Base-by-base conservation (phyloP, 2,797 vertebrate species). In the Myotis pilosus region DNA sequence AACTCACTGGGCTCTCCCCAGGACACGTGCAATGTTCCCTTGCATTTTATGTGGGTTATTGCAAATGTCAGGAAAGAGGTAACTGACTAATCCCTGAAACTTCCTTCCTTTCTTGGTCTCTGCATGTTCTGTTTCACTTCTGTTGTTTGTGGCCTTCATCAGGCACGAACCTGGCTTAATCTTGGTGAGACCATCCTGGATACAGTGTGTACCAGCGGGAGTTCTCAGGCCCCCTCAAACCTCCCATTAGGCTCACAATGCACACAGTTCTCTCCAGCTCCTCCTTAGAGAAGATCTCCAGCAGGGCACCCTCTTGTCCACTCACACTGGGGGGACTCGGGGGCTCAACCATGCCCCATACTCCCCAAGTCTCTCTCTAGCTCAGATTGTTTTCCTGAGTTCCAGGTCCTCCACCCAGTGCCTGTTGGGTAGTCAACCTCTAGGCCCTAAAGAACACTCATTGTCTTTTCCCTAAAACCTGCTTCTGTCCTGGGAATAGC, bases 71-170 rank as follows among this genome's bases (percentile, higher is more conserved):
- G 47, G 80, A 86, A 57, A 89, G 93, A 94, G 69, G 80, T 89
- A 51, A 89, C 85, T 23, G 60, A 28, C 41, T 6, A 30, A 91
- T 15, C 22, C 38, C 82, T 17, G 78, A 89, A 94, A 95, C 72
- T 96, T 96, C 96, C 95, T 96, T 96, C 90, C 96, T 79, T 85
- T 82, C 93, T 72, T 69, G 5, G 53, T 84, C 36, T 95, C 64
- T 25, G 38, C 9, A 22, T 74, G 33, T 57, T 86, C 20, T 75
- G 33, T 49, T 92, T 74, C 7, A n/a, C 55, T 91, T 96, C 41
- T 89, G 71, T 25, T 81, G 72, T 62, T 3, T 13, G 38, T 22
- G 78, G 78, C 33, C 6, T 47, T 71, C n/a, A 19, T 47, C 8
- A 71, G 87, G 75, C 69, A 87, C 0, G 6, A 23, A 49, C 9